Evolutionary conservation across 2,888 invertebrate species (phyloP).

Genomic region (Ctenicera cuprea): DNA sequence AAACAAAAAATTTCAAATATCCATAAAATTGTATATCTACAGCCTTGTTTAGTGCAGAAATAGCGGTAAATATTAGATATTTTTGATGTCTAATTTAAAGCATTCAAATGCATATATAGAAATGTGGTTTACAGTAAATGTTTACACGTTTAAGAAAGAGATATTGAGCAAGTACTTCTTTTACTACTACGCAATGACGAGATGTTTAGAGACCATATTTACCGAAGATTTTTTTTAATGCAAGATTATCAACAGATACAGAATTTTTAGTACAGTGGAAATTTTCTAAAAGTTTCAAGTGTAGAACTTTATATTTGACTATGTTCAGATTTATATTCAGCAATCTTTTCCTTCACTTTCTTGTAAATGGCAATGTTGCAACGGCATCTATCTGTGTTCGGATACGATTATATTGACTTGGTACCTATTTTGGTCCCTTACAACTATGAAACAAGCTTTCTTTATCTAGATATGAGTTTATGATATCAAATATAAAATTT

Average conservation of each 20-base stretch:
- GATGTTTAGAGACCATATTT: constrained; percentile 22
- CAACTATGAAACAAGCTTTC: constrained; percentile 48
- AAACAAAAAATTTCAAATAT: too few relatives aligned
- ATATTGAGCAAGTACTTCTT: constrained; percentile 46
- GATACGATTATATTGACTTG: constrained; percentile 33
- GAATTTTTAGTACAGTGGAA: neutral
- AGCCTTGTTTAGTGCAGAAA: too few relatives aligned
- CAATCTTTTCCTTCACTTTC: too few relatives aligned
- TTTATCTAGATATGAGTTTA: constrained; percentile 44
- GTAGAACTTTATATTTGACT: neutral
- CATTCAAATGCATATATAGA: too few relatives aligned
- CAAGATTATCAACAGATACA: neutral
- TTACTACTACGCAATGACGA: constrained; percentile 20
- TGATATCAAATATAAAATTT: constrained; percentile 52
- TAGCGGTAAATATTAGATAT: too few relatives aligned
- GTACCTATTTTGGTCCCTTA: constrained; percentile 53
- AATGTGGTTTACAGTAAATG: too few relatives aligned
- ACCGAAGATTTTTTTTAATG: neutral
- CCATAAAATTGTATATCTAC: too few relatives aligned
- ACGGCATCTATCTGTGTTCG: too few relatives aligned
- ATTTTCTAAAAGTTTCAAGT: neutral
- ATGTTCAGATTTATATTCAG: neutral
- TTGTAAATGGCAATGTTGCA: too few relatives aligned
- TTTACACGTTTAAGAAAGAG: neutral
- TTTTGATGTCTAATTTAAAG: too few relatives aligned